Base-by-base conservation (phyloP, 1,140 invertebrate species). In the Plectrocnemia conspersa region DNA sequence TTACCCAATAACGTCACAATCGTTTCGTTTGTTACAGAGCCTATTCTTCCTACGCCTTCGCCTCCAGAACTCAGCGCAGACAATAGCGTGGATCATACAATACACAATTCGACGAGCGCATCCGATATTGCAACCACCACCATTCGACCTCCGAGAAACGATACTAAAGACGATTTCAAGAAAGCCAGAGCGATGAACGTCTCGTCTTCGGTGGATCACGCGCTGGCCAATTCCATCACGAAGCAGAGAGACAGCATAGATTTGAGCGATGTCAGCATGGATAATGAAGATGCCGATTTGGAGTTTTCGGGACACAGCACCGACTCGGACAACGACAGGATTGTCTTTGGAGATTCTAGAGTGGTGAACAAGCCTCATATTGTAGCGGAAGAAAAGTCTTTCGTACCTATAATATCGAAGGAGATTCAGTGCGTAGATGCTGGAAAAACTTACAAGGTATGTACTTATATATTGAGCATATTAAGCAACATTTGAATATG, bases 221-320 rank as follows among this genome's bases (percentile, higher is more conserved):
- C 58, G 2, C 21, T 47, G 44, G 35, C 38, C 1, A 61, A 54
- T 19, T 50, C 54, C 5, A 38, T 61, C 27, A 61, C 44, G 19
- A 61, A 58, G 54, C 63, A 63, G 25, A 62, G 55, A 33, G 59
- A 64, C 44, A 55, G 66, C 42, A 75, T 76, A 50, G 80, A 83
- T 66, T 69, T 85, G 10, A 84, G 82, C 61, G 80, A 85, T 66
- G 81, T 84, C 18, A 82, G 77, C 54, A 84, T 85, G 78, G 78
- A 81, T 49, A 79, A 82, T 35, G 80, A 83, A 6, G 78, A 80
- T 27, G 75, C 77, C 50, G 72, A 77, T 63, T 42, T 58, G 23
- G 53, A 59, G n/a, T 56, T 57, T 53, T 55, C 56, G 23, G 53
- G 45, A 13, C 50, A 56, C 41, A 35, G 49, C 44, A 53, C 63